Evolutionary conservation across 1,140 invertebrate genomes (phyloP), one percentile per base, ranked within the genome.

Genomic region (Anadara kagoshimensis): DNA sequence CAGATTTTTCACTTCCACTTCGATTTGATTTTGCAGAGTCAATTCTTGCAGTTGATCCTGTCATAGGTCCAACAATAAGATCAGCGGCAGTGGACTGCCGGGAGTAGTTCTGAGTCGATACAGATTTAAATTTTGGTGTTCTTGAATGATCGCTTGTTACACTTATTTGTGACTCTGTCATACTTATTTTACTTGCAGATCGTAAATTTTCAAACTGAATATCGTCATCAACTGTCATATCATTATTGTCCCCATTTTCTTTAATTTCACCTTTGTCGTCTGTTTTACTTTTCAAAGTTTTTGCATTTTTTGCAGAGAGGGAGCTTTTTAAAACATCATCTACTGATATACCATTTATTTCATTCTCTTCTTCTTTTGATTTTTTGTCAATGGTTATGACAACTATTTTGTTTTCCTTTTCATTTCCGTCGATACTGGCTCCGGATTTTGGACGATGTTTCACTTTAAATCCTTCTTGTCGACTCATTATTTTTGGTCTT

Each of bases 311-410:
- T 29, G 67, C 66, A 53, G 72, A 65, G 20, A 81, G 20, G 22
- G 74, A 56, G n/a, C 59, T 69, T 49, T 71, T 47, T 53, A 83
- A 66, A 26, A 83, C 77, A 57, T 83, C 80, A 45, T 83, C 82
- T 7, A 83, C 73, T 5, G 82, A 78, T 36, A 83, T 43, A 66
- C 45, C 65, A 56, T 77, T 75, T 18, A 83, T 53, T 43, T 70
- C 71, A 11, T 73, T 68, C 45, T 83, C 80, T 11, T 83, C 82
- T 26, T 73, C 64, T 24, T 36, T 41, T 4, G 78, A 75, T 24
- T 69, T 70, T 20, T 68, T 70, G 53, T 82, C 76, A 41, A 83
- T 78, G 18, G 73, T 76, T 0, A 83, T 61, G 20, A 78, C 78
- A 51, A 78, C 77, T 14, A 83, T 73, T 66, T 76, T 75, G n/a